A percentile compares a stretch with the other conserved stretches of the same genome.
phyloP scores from a whole-genome alignment of 2,797 vertebrate species.

The Intellagama lesueurii region DNA sequence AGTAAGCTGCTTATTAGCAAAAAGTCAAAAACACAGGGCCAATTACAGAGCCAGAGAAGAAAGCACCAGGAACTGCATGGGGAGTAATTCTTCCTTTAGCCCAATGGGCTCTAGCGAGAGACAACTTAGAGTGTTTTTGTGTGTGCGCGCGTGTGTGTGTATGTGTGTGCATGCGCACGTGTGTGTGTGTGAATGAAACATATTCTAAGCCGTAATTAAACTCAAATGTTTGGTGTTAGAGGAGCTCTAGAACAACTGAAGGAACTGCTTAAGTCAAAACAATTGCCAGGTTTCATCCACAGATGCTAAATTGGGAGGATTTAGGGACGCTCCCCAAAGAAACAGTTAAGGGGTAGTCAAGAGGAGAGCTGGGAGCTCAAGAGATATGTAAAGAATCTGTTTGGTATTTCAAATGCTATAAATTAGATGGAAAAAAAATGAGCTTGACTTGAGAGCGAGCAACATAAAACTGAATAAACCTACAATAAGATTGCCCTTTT shows the following conservation, averaged over 20 bases:
- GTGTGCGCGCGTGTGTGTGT: no score
- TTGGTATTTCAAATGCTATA: conserved; percentile 99
- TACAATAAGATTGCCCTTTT: conserved; percentile 95
- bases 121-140: conserved; percentile 72
- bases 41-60: conserved; percentile 99
- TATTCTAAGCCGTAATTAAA: conserved; percentile 98
- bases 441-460: conserved; percentile 92
- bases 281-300: conserved; percentile 90
- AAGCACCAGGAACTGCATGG: conserved; percentile 94
- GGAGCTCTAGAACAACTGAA: conserved; percentile 96
- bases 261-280: conserved; percentile 94
- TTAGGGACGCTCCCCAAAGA: conserved; percentile 95
- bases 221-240: conserved; percentile 96
- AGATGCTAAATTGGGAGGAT: conserved; percentile 99
- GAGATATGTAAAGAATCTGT: conserved; percentile 99
- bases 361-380: conserved; percentile 94
- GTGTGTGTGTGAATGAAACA: conserved; percentile 83
- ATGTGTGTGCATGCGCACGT: no score
- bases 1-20: conserved; percentile 99
- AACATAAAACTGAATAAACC: conserved; percentile 99
- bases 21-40: conserved; percentile 99
- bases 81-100: conserved; percentile 94
- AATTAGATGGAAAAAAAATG: conserved; percentile 98
- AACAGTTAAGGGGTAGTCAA: conserved; percentile 86
- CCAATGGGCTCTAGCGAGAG: conserved; percentile 93